Evolutionary conservation across 1,140 invertebrate species (phyloP).

Genomic region (Drosophila prosaltans): DNA sequence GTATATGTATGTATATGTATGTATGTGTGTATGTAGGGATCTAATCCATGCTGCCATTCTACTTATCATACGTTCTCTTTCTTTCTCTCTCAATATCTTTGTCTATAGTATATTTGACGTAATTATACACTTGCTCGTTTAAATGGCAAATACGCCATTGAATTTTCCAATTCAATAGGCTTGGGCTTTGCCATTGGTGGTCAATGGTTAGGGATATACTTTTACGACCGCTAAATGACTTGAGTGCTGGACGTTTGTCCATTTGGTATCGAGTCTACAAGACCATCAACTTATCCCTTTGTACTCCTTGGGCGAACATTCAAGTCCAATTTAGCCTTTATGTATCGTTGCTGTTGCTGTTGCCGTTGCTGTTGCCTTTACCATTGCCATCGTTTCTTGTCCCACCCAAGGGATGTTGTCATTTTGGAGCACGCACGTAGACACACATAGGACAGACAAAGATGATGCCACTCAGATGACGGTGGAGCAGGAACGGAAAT

Average conservation of each 20-base stretch:
- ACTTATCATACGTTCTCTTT: background rate
- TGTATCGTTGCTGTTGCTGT: constrained; percentile 58
- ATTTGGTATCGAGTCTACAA: constrained; percentile 19
- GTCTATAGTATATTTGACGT: constrained; percentile 23
- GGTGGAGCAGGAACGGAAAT: constrained; percentile 37
- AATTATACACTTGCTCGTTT: constrained; percentile 63
- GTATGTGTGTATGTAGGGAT: too few relatives aligned
- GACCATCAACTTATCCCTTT: constrained; percentile 49
- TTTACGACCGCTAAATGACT: constrained; percentile 66
- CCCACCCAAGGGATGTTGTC: constrained; percentile 67
- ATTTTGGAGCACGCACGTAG: constrained; percentile 57
- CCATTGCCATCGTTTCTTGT: constrained; percentile 17
- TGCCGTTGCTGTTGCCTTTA: constrained; percentile 19
- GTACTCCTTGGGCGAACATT: constrained; percentile 57
- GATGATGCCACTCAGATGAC: constrained; percentile 36
- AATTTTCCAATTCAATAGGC: constrained; percentile 66
- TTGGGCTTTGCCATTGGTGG: background rate
- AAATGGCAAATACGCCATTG: constrained; percentile 61
- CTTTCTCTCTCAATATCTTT: too few relatives aligned
- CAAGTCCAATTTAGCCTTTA: constrained; percentile 75
- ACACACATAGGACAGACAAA: constrained; percentile 5
- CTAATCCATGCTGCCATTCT: too few relatives aligned
- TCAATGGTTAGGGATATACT: constrained; percentile 33
- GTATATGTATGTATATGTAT: too few relatives aligned
- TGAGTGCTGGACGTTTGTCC: constrained; percentile 63